A percentile compares a stretch with the other conserved stretches of the same genome.
Evolutionary conservation across 2,797 vertebrate genomes (phyloP).

Genomic region (Poecilia picta): DNA sequence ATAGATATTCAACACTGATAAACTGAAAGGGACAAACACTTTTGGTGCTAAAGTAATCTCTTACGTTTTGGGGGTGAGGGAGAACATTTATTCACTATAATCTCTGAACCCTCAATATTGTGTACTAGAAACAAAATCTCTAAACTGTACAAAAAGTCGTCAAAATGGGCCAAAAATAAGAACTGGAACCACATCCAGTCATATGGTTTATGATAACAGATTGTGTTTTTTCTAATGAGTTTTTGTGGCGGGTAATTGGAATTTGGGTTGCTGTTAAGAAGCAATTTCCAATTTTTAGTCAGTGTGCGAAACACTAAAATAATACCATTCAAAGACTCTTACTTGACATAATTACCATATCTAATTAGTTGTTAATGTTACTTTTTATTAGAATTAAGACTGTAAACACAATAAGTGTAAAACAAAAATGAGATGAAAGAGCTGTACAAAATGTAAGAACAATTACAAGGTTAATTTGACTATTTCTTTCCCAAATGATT

Average conservation of each 20-base stretch:
- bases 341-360: not conserved
- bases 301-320: not conserved
- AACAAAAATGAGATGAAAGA: not conserved
- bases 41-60: not conserved
- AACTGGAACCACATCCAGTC: not conserved
- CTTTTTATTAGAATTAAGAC: not conserved
- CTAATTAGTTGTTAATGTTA: not conserved
- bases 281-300: not conserved
- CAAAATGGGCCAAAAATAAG: not conserved
- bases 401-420: not conserved
- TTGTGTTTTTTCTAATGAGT: not conserved
- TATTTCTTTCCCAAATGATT: not conserved
- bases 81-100: not conserved
- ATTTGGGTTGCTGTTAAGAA: not conserved
- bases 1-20: not conserved
- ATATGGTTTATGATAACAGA: not conserved
- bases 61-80: not conserved
- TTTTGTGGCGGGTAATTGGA: not conserved
- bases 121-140: not conserved
- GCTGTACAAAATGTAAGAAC: not conserved
- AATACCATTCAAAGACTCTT: not conserved
- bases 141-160: not conserved
- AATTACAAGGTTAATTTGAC: not conserved
- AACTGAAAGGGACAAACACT: not conserved
- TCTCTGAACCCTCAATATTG: not conserved